Evolutionary conservation across 2,113 vertebrate genomes (phyloP).

Genomic region (Peromyscus polionotus): DNA sequence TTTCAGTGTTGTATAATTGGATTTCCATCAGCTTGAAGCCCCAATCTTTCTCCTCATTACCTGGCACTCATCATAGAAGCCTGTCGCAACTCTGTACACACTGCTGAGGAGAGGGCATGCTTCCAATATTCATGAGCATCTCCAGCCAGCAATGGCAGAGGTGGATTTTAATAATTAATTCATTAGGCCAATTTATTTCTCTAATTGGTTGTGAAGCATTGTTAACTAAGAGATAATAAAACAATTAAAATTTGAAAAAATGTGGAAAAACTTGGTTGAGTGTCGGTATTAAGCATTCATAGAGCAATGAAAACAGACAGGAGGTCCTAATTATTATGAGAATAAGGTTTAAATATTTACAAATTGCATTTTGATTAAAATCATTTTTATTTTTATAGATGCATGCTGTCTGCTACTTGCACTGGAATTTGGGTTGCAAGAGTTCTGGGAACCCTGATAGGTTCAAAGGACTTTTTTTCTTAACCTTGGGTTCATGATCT

Average conservation of each 20-base stretch:
- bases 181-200: slow-evolving; percentile 81
- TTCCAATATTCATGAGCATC: slow-evolving; percentile 76
- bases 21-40: not conserved
- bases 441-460: not conserved
- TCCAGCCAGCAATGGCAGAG: slow-evolving; percentile 67
- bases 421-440: not conserved
- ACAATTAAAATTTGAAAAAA: slow-evolving; percentile 60
- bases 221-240: slow-evolving; percentile 64
- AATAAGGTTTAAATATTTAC: slow-evolving; percentile 81
- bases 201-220: slow-evolving; percentile 79
- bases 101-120: slow-evolving; percentile 8
- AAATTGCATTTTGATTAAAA: slow-evolving; percentile 20
- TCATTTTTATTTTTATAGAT: not conserved
- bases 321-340: slow-evolving; percentile 70
- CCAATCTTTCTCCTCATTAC: slow-evolving; percentile 1
- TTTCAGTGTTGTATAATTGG: not conserved
- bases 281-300: slow-evolving; percentile 51
- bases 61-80: not conserved
- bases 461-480: not conserved
- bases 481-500: not conserved
- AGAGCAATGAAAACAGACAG: slow-evolving; percentile 68
- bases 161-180: slow-evolving; percentile 85
- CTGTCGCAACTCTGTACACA: not conserved
- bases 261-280: slow-evolving; percentile 47
- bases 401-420: not conserved